Percentiles rank a stretch among this genome's conserved stretches.
Conservation (phyloP, 2,797 vertebrate genomes). For the Euphonia xanthogaster region DNA sequence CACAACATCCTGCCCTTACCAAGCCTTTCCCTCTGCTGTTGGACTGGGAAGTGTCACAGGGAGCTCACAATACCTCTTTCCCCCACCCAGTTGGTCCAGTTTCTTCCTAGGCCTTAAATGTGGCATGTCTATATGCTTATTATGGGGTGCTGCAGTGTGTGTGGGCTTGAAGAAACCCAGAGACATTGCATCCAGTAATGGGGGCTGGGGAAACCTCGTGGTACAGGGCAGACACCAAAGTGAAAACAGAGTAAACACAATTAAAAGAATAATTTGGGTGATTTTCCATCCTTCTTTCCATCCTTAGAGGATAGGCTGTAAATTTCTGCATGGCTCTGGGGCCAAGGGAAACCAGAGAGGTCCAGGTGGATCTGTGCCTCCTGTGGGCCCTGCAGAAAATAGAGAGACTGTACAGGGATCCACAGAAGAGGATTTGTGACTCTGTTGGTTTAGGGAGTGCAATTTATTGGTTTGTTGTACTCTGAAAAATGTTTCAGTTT, state of each 20-base stretch:
- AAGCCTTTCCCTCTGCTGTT: rapidly evolving
- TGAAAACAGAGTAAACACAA: background rate
- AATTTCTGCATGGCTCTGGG: background rate
- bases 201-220: background rate
- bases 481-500: background rate
- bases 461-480: background rate
- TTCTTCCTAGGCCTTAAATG: background rate
- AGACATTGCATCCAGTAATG: background rate
- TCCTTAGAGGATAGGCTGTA: background rate
- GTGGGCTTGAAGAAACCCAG: background rate
- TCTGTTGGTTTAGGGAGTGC: background rate
- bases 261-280: background rate
- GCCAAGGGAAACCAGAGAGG: background rate
- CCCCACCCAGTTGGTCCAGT: rapidly evolving
- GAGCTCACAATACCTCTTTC: background rate
- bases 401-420: background rate
- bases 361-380: background rate
- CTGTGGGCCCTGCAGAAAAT: background rate
- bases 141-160: rapidly evolving
- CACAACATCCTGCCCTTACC: rapidly evolving
- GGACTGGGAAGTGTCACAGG: rapidly evolving
- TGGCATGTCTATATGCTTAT: background rate
- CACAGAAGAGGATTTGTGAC: background rate
- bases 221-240: background rate
- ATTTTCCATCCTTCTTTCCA: background rate